A percentile compares a stretch with the other conserved stretches of the same genome.
Conservation (phyloP, 1,140 invertebrate species). For the Eupeodes corollae region DNA sequence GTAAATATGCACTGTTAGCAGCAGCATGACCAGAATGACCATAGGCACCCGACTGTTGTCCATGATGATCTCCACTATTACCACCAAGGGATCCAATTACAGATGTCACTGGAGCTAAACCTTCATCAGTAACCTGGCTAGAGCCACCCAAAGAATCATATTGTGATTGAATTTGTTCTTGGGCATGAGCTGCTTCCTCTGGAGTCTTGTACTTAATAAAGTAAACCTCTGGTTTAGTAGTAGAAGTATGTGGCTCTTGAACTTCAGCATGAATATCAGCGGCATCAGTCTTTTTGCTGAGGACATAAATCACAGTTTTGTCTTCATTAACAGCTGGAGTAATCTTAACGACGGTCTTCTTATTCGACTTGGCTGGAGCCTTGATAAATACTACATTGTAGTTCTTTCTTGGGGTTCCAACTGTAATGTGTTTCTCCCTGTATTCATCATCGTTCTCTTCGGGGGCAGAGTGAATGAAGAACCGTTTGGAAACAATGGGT, state of each 20-base stretch:
- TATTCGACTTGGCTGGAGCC: conserved; percentile 58
- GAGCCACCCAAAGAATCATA: conserved; percentile 32
- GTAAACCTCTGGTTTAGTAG: conserved; percentile 62
- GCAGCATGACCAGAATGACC: conserved; percentile 9
- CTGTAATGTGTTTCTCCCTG: conserved; percentile 35
- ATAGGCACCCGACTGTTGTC: conserved; percentile 6
- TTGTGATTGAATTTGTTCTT: conserved; percentile 35
- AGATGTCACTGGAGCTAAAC: conserved; percentile 31
- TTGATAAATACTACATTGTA: conserved; percentile 83
- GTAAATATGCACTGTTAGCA: conserved; percentile 28
- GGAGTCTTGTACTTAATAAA: conserved; percentile 64
- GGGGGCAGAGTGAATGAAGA: conserved; percentile 34
- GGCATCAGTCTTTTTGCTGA: conserved; percentile 53
- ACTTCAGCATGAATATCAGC: conserved; percentile 29
- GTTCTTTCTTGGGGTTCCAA: conserved; percentile 57
- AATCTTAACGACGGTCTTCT: conserved; percentile 45
- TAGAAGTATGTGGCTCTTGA: conserved; percentile 39
- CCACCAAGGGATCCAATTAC: conserved; percentile 30
- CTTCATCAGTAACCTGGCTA: conserved; percentile 32
- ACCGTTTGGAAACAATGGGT: conserved; percentile 42
- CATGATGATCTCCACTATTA: not conserved
- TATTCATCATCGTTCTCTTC: conserved; percentile 31
- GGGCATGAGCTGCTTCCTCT: conserved; percentile 39
- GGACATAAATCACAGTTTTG: conserved; percentile 77
- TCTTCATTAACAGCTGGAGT: conserved; percentile 61